A percentile compares a stretch with the other conserved stretches of the same genome.
Conservation (phyloP, 1,140 invertebrate genomes). For the Cydia strobilella region DNA sequence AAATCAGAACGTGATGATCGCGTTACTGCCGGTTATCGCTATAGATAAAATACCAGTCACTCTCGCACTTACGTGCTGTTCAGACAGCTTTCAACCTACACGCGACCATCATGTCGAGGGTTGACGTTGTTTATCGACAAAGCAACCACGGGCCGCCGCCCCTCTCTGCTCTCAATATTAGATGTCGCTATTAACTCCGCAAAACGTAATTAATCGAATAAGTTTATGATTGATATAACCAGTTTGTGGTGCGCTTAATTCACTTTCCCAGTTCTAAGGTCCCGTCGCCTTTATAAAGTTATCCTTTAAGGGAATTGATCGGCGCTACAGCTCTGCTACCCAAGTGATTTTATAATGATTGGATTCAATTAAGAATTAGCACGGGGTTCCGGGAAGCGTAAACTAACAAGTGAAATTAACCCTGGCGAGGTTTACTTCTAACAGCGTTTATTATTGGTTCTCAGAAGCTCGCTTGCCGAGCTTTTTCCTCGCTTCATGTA, state of each 20-base stretch:
- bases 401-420: constrained; percentile 49
- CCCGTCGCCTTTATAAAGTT: constrained; percentile 73
- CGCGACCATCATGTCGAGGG: background rate
- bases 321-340: constrained; percentile 54
- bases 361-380: constrained; percentile 54
- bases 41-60: no score
- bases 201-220: constrained; percentile 81
- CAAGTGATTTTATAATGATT: constrained; percentile 63
- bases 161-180: constrained; percentile 72
- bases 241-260: constrained; percentile 79
- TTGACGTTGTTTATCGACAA: constrained; percentile 36
- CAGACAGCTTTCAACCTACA: no score
- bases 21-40: no score
- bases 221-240: constrained; percentile 81
- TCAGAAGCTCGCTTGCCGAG: background rate
- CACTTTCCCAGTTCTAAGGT: constrained; percentile 76
- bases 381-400: constrained; percentile 51
- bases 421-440: constrained; percentile 18
- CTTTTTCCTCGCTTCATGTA: constrained; percentile 4
- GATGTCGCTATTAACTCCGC: constrained; percentile 80
- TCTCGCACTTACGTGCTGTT: no score
- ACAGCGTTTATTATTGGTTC: constrained; percentile 27
- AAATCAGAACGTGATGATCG: no score
- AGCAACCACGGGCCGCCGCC: constrained; percentile 36
- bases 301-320: constrained; percentile 75